Evolutionary conservation across 1,140 invertebrate genomes (phyloP).

Genomic region (Colletes gigas): DNA sequence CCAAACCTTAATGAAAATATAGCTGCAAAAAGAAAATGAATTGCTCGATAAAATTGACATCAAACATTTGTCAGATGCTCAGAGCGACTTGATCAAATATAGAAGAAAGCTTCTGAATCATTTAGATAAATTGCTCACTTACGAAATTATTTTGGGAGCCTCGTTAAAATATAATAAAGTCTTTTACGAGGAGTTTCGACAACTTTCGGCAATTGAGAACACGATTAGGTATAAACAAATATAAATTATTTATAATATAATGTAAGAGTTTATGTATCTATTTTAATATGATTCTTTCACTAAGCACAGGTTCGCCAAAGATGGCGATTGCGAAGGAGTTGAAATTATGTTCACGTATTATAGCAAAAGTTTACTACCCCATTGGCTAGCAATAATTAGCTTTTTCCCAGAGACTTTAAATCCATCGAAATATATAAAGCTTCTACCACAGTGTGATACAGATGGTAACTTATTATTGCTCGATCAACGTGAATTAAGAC

Average conservation of each 20-base stretch:
- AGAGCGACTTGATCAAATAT: constrained; percentile 83
- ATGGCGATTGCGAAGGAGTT: constrained; percentile 84
- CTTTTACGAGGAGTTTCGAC: constrained; percentile 84
- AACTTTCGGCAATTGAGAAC: constrained; percentile 82
- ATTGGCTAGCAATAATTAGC: constrained; percentile 87
- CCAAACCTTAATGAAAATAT: constrained; percentile 23
- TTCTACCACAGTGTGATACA: constrained; percentile 84
- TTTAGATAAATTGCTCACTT: constrained; percentile 85
- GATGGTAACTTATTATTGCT: constrained; percentile 81
- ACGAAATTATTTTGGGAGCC: constrained; percentile 82
- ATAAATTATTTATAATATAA: constrained; percentile 3
- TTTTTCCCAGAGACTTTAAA: constrained; percentile 89
- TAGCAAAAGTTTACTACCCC: constrained; percentile 83
- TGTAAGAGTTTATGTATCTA: constrained; percentile 4
- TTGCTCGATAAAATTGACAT: constrained; percentile 72
- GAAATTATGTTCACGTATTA: constrained; percentile 88
- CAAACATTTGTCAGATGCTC: constrained; percentile 80
- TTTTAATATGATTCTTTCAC: constrained; percentile 23
- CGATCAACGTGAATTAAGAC: constrained; percentile 80
- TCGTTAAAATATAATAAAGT: constrained; percentile 79
- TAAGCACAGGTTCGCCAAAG: constrained; percentile 78
- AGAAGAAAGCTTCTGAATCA: constrained; percentile 84
- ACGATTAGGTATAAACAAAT: constrained; percentile 77
- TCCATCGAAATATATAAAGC: constrained; percentile 85
- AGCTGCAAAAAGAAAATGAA: constrained; percentile 73